phyloP scores from a whole-genome alignment of 1,140 invertebrate genomes.

The Eumeta japonica region DNA sequence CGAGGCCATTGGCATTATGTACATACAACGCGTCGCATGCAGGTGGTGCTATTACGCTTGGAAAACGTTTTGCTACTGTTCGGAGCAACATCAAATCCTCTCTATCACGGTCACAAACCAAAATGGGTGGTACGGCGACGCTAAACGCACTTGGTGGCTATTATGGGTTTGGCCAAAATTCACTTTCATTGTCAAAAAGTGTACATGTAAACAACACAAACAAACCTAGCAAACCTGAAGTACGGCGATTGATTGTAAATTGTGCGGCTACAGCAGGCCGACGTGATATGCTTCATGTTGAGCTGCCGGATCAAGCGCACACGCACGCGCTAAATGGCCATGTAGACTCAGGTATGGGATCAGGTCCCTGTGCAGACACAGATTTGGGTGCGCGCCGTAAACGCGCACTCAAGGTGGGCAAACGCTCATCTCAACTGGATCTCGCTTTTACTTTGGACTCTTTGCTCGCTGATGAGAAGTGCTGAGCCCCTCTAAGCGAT shows the following conservation, averaged over 20 bases:
- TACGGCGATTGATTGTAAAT: conserved; percentile 49
- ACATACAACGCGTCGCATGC: conserved; percentile 49
- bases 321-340: conserved; percentile 38
- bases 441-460: conserved; percentile 48
- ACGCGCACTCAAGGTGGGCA: conserved; percentile 24
- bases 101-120: conserved; percentile 29
- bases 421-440: conserved; percentile 32
- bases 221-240: conserved; percentile 45
- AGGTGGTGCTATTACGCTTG: conserved; percentile 41
- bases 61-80: conserved; percentile 46
- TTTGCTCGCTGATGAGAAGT: conserved; percentile 52
- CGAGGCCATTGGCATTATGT: conserved; percentile 50
- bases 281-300: conserved; percentile 3
- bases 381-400: conserved; percentile 12
- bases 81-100: conserved; percentile 49
- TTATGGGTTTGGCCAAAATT: conserved; percentile 34
- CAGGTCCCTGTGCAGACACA: conserved; percentile 17
- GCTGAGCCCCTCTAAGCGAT: no score
- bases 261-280: conserved; percentile 25
- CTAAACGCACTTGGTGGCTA: no score
- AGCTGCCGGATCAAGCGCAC: conserved; percentile 6
- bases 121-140: conserved; percentile 16
- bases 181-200: conserved; percentile 35
- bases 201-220: conserved; percentile 39
- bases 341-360: conserved; percentile 14